Evolutionary conservation across 2,888 invertebrate species (phyloP).

Genomic region (Melieria picta): DNA sequence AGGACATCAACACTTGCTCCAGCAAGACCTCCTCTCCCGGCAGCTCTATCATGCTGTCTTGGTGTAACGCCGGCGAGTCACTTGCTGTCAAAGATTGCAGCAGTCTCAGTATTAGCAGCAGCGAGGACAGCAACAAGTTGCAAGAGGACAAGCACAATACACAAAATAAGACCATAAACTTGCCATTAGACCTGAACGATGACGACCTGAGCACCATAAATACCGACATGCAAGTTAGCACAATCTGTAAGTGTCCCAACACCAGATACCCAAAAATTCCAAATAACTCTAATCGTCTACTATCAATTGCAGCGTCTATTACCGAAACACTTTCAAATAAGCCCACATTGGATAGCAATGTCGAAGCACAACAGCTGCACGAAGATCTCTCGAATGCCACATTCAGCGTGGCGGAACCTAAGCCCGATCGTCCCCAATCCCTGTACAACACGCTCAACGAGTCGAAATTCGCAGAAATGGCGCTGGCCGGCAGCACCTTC

Average conservation of each 20-base stretch:
- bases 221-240: conserved; percentile 59
- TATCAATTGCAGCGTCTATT: conserved; percentile 43
- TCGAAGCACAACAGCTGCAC: no score
- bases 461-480: conserved; percentile 76
- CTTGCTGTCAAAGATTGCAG: conserved; percentile 71
- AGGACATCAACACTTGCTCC: conserved; percentile 51
- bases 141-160: conserved; percentile 38
- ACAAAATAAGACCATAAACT: conserved; percentile 41
- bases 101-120: conserved; percentile 69
- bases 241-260: conserved; percentile 56
- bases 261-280: neutral
- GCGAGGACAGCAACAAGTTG: conserved; percentile 54
- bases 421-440: conserved; percentile 55
- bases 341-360: neutral
- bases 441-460: conserved; percentile 59
- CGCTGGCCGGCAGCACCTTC: conserved; percentile 75
- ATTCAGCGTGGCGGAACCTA: neutral
- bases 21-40: conserved; percentile 59
- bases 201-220: conserved; percentile 55
- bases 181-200: conserved; percentile 50
- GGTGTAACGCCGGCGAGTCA: conserved; percentile 72
- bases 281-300: neutral
- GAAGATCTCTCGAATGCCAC: no score
- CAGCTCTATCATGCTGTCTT: conserved; percentile 62
- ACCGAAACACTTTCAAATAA: conserved; percentile 43